Base-by-base conservation (phyloP, 2,113 vertebrate genomes). In the Neodontobutis hainanensis region DNA sequence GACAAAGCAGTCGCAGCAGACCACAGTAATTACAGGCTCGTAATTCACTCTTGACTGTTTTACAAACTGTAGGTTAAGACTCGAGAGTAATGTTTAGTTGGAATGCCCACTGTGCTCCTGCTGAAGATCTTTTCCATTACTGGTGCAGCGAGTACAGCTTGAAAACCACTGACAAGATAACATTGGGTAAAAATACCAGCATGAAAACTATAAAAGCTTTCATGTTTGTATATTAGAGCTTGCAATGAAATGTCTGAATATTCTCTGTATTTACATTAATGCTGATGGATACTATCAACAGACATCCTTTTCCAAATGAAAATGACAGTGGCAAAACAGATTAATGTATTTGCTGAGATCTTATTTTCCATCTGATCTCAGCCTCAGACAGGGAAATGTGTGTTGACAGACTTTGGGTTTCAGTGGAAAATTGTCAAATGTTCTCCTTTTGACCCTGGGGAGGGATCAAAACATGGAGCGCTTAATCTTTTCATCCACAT, bases 401-500 rank as follows among this genome's bases (percentile, higher is more conserved):
- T 38, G 73, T 73, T 72, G 73, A 78, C 74, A 52, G 57, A 81
- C 60, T 64, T 81, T 73, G 70, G 75, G 81, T 79, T 80, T 57
- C 38, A 76, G 46, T 60, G 51, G 77, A 69, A n/a, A 77, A 73
- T 10, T 74, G 56, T 71, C 61, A 57, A 72, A 78, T 11, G 27
- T 67, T 78, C 68, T 75, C 79, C 66, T 68, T 42, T 40, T 67
- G 61, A 75, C 67, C 61, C 55, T 72, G 73, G 69, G 67, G 51
- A 36, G 42, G 67, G 59, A 73, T 76, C 61, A 67, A 81, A 58
- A 74, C 36, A 14, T 61, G 50, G 46, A 81, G 66, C 57, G 0
- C 85, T 84, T 73, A 76, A 85, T 73, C 63, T 73, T 75, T 81
- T 75, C n/a, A n/a, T 61, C 79, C 61, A 44, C 63, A 77, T 83